Conservation (phyloP, 2,888 invertebrate genomes). For the Caenorhabditis imperialis region DNA sequence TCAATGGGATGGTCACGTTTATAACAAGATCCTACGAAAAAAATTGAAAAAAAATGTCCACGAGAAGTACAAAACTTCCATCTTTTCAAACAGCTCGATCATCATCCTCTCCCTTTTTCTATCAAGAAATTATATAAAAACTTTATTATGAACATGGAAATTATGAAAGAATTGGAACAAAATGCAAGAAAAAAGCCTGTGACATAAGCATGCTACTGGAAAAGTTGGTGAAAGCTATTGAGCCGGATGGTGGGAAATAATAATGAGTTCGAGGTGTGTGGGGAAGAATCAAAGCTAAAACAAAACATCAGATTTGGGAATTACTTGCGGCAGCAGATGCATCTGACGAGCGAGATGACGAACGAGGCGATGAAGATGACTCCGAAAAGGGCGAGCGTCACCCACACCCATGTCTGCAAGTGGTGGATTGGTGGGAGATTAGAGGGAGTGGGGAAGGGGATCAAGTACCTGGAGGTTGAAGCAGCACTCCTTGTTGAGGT, state of each 20-base stretch:
- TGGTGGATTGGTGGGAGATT: too few relatives aligned
- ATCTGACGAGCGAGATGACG: slow-evolving; percentile 70
- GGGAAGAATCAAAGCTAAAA: background rate
- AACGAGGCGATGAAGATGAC: slow-evolving; percentile 71
- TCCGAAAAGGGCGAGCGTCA: slow-evolving; percentile 69
- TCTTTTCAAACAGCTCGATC: too few relatives aligned
- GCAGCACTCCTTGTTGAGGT: slow-evolving; percentile 74
- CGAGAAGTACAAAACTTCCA: too few relatives aligned
- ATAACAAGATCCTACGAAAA: too few relatives aligned
- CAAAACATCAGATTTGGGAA: background rate
- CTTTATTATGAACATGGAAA: too few relatives aligned
- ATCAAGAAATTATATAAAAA: too few relatives aligned
- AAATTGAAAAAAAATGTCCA: too few relatives aligned
- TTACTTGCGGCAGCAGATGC: slow-evolving; percentile 73
- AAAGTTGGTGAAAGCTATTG: background rate
- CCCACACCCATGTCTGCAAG: slow-evolving; percentile 72
- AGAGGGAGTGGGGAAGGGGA: too few relatives aligned
- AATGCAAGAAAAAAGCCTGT: too few relatives aligned
- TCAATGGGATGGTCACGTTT: too few relatives aligned
- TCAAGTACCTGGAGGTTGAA: slow-evolving; percentile 72
- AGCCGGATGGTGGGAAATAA: background rate
- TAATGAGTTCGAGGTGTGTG: slow-evolving; percentile 2
- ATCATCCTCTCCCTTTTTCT: too few relatives aligned
- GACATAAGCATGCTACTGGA: background rate
- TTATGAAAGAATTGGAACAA: too few relatives aligned